phyloP scores from a whole-genome alignment of 92 coral and sea anemone species.

The Bergia puertoricense region DNA sequence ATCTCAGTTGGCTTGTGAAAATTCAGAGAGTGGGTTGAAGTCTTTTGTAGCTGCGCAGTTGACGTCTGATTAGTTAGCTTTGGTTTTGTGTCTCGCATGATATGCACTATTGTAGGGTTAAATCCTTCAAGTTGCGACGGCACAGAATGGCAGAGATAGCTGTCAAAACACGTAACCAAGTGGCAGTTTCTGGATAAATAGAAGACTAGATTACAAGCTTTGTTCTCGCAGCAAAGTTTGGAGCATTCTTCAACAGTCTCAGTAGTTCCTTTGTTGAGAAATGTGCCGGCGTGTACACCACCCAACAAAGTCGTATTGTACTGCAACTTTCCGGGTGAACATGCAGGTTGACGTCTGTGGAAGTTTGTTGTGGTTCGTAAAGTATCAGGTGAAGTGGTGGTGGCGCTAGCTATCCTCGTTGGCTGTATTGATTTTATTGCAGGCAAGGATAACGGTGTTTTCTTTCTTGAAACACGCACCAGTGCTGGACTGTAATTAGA shows the following conservation, averaged over 20 bases:
- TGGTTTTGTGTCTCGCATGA: constrained; percentile 36
- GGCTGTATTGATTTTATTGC: neutral
- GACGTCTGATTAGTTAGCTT: neutral
- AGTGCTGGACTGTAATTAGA: constrained; percentile 85
- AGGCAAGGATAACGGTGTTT: neutral
- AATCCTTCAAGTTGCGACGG: constrained; percentile 84
- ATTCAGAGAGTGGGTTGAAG: neutral
- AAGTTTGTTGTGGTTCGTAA: neutral
- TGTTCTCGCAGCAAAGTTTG: constrained; percentile 74
- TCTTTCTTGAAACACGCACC: constrained; percentile 55
- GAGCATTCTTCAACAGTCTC: constrained; percentile 68
- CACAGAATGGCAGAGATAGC: constrained; percentile 81
- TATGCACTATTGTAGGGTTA: constrained; percentile 78
- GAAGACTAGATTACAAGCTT: constrained; percentile 80
- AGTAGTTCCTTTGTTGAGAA: constrained; percentile 67
- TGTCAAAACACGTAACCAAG: constrained; percentile 82
- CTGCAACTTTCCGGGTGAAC: constrained; percentile 63
- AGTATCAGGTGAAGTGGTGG: neutral
- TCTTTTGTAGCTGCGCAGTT: neutral
- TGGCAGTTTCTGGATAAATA: constrained; percentile 84
- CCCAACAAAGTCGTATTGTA: constrained; percentile 86
- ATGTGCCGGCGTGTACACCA: constrained; percentile 82
- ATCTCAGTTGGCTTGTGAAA: neutral
- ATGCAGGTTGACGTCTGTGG: constrained; percentile 33
- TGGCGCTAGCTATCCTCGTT: neutral